Evolutionary conservation across 1,140 invertebrate genomes (phyloP), one percentile per base, ranked within the genome.

Genomic region (Laupala kohalensis): DNA sequence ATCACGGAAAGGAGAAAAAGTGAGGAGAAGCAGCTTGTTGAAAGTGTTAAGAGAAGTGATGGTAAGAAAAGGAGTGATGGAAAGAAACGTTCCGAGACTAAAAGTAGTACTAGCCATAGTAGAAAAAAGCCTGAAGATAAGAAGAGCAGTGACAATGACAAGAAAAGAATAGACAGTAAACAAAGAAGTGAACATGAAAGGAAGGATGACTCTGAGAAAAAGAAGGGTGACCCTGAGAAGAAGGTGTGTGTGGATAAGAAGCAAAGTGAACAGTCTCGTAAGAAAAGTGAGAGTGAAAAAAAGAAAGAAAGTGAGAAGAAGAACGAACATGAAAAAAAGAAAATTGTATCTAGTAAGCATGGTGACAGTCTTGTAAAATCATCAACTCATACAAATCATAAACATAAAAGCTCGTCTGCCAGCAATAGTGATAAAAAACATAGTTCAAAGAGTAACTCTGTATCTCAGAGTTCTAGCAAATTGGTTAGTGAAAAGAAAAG

Each of bases 241-340:
- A n/a, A n/a, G n/a, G n/a, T n/a, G n/a, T n/a, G n/a, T n/a, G 63
- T 66, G 23, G 78, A 76, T 69, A 76, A 77, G 26, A 80, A 76
- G 24, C 71, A 75, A 69, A 74, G 28, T 25, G 71, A 75, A 70
- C 64, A 67, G 19, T 19, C 37, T 69, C 27, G 65, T 69, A 71
- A 76, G 73, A 66, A 74, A 69, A 70, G 72, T 70, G 72, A 69
- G 73, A 71, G 74, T 67, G 70, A 71, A 2, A 25, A 69, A 62
- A n/a, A n/a, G n/a, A n/a, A n/a, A n/a, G n/a, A n/a, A n/a, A n/a
- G 68, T 27, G 62, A n/a, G 6, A 26, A 71, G 27, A 66, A 24
- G 23, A 63, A 72, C 5, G 53, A 69, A 23, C 53, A 74, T 3
- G 25, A 68, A n/a, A 24, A 25, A 71, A 73, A 73, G 62, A 71